These are phyloP conservation scores for Pseudomugil gertrudae DNA, from an alignment of 2,797 vertebrate species.

Conservation along the genomic window DNA sequence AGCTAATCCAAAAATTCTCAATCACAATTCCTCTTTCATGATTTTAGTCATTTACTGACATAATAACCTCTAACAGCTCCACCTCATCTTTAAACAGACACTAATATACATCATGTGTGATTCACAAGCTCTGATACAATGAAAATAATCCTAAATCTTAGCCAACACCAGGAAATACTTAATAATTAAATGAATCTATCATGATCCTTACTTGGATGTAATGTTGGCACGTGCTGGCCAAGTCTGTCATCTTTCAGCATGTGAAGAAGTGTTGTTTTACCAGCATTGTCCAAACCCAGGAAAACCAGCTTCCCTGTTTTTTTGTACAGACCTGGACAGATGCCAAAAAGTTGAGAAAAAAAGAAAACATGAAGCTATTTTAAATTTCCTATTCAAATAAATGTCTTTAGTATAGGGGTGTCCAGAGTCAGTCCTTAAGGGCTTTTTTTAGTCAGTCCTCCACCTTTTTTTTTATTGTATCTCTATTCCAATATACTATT, in stretches of 20 bases:
- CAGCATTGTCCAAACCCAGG: constrained; percentile 96
- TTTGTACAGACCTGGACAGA: constrained; percentile 91
- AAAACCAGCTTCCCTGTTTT: constrained; percentile 97
- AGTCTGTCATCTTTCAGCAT: constrained; percentile 97
- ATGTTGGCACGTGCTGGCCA: constrained; percentile 93
- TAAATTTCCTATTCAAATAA: background rate
- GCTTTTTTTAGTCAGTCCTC: no score
- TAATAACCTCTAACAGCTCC: no score
- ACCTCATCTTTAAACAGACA: background rate
- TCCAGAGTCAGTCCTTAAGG: no score
- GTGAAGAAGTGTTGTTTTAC: constrained; percentile 96
- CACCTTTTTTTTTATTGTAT: no score
- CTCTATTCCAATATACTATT: no score
- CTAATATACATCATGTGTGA: background rate
- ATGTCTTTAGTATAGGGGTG: background rate
- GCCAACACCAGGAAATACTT: background rate
- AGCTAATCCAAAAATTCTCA: background rate
- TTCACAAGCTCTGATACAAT: background rate
- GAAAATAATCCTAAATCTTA: background rate
- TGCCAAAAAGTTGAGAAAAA: constrained; percentile 7
- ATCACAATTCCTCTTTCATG: background rate
- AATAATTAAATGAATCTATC: background rate
- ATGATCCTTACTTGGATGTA: constrained; percentile 89
- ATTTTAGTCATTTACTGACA: background rate
- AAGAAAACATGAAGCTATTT: background rate